Conservation (phyloP, 2,888 invertebrate species). For the Erpobdella octoculata region DNA sequence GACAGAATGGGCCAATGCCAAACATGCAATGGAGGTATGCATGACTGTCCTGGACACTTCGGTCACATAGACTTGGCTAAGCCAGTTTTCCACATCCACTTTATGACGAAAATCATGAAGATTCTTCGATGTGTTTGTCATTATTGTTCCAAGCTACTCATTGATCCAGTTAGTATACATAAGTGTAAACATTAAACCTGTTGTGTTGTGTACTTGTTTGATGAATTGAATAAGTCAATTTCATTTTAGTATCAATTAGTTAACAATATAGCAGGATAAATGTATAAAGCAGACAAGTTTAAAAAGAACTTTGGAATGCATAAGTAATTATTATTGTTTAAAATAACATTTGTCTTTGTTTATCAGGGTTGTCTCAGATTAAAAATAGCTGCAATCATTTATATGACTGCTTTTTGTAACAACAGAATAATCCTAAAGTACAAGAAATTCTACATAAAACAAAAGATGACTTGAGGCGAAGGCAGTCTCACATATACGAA, state of each 20-base stretch:
- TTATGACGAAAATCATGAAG: slow-evolving; percentile 92
- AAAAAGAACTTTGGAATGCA: slow-evolving; percentile 45
- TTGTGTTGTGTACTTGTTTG: too few species aligned
- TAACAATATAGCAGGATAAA: too few species aligned
- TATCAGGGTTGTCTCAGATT: too few species aligned
- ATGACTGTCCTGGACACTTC: slow-evolving; percentile 98
- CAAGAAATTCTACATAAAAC: slow-evolving; percentile 90
- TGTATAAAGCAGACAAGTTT: too few species aligned
- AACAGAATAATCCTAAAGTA: slow-evolving; percentile 81
- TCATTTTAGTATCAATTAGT: too few species aligned
- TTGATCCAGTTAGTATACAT: slow-evolving; percentile 75
- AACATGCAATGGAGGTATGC: slow-evolving; percentile 69
- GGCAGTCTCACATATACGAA: slow-evolving; percentile 90
- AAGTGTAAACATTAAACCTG: not conserved
- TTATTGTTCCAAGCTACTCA: slow-evolving; percentile 91
- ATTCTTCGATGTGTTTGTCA: slow-evolving; percentile 96
- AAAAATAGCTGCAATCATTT: too few species aligned
- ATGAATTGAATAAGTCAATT: too few species aligned
- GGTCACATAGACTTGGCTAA: slow-evolving; percentile 96
- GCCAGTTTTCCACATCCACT: slow-evolving; percentile 96
- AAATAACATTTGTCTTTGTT: too few species aligned
- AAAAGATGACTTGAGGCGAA: slow-evolving; percentile 87
- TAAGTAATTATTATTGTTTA: too few species aligned
- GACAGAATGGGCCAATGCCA: slow-evolving; percentile 68
- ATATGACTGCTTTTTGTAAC: too few species aligned